Evolutionary conservation across 2,888 invertebrate genomes (phyloP), one percentile per base, ranked within the genome.

Genomic region (Hyposoter didymator): DNA sequence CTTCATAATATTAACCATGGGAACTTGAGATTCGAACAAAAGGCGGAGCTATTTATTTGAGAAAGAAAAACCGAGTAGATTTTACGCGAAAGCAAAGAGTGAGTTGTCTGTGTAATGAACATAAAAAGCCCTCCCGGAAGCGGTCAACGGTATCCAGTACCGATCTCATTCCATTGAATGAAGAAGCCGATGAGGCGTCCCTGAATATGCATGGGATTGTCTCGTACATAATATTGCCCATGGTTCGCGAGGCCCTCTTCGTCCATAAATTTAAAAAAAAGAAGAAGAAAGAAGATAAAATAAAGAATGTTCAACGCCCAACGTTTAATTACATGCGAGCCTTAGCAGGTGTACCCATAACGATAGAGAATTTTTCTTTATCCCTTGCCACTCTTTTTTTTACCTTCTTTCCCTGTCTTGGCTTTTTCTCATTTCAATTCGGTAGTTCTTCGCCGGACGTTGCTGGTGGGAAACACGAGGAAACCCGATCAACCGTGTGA

Each of bases 261-360:
- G 52, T 72, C 69, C 35, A 52, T 35, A 78, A 69, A 72, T 49
- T 74, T 28, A 64, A 47, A 32, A 47, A 45, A 62, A 62, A 22
- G 43, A 55, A 12, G 8, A 52, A 19, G 32, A 10, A 43, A 39
- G 39, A 35, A 35, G 22, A 55, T n/a, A 45, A 67, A 84, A 82
- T 64, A 78, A 85, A 75, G 64, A 75, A 82, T 79, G 35, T 74
- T 66, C 39, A 52, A 45, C 78, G 76, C 64, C 69, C 59, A 55
- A 72, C 78, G 76, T 82, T 82, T 85, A 85, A 85, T 85, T 85
- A 85, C 76, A 85, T 85, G 85, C 82, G 79, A 82, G 72, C 79
- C 72, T 82, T 82, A 47, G 85, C 85, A 85, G 85, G 85, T 85
- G 85, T 76, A 73, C 79, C 82, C 79, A 75, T 67, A 80, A 67